Percentiles rank a stretch among this genome's conserved stretches.
phyloP scores from a whole-genome alignment of 2,113 vertebrate genomes.

The Apodemus sylvaticus region DNA sequence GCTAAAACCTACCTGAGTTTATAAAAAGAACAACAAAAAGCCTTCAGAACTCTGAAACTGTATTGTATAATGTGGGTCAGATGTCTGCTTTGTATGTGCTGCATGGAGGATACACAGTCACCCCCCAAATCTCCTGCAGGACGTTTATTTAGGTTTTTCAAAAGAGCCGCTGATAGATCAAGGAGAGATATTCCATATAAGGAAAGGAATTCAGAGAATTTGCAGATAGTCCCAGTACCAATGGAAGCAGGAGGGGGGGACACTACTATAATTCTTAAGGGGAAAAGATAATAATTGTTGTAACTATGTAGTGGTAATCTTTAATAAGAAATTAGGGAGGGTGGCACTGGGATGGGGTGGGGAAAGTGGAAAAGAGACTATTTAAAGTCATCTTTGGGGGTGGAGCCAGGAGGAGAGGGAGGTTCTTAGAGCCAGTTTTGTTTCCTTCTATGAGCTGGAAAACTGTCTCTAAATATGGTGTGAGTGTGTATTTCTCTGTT shows the following conservation, averaged over 20 bases:
- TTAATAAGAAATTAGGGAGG: conserved; percentile 59
- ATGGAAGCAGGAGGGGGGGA: conserved; percentile 77
- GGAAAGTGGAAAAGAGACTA: conserved; percentile 49
- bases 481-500: neutral
- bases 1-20: conserved; percentile 68
- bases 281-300: conserved; percentile 53
- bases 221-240: conserved; percentile 83
- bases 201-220: conserved; percentile 91
- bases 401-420: neutral
- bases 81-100: conserved; percentile 75
- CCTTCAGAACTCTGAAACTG: neutral
- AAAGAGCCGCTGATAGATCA: conserved; percentile 85
- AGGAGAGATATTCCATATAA: conserved; percentile 90
- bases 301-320: conserved; percentile 42
- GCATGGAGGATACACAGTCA: conserved; percentile 68
- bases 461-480: conserved; percentile 42
- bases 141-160: conserved; percentile 85
- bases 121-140: conserved; percentile 77
- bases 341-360: conserved; percentile 52
- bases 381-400: conserved; percentile 53
- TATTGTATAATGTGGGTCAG: conserved; percentile 75
- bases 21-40: conserved; percentile 29
- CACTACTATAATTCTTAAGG: conserved; percentile 60
- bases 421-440: conserved; percentile 1
- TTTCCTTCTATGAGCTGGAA: conserved; percentile 6